Percentiles rank a stretch among this genome's conserved stretches.
These are phyloP conservation scores for Stenchaetothrips biformis DNA, from an alignment of 2,888 invertebrate species.

Conservation along the genomic window DNA sequence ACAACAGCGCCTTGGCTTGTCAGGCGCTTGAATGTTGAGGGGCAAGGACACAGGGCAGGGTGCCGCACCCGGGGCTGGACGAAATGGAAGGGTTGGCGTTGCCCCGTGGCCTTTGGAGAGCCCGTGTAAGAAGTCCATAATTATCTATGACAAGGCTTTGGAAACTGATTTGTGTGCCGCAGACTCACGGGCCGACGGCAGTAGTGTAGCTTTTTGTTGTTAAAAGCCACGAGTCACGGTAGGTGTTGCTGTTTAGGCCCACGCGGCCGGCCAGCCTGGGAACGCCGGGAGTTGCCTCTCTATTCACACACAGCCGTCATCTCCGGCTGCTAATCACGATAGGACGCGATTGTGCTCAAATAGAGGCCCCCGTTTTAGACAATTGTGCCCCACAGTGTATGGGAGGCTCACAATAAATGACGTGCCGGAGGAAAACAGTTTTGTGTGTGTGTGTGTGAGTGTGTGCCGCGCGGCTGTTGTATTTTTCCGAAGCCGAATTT, in stretches of 20 bases:
- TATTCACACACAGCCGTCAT: conserved; percentile 18
- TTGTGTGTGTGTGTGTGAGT: too few relatives aligned
- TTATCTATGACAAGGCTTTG: conserved; percentile 8
- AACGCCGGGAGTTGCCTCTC: not conserved
- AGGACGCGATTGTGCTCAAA: conserved; percentile 12
- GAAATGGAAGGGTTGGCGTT: too few relatives aligned
- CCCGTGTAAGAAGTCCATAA: not conserved
- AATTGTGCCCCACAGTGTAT: not conserved
- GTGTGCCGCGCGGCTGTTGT: too few relatives aligned
- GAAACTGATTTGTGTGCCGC: not conserved
- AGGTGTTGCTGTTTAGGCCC: conserved; percentile 18
- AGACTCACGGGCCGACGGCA: not conserved
- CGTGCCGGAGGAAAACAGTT: not conserved
- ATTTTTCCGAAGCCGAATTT: too few relatives aligned
- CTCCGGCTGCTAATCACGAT: conserved; percentile 8
- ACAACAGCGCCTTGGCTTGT: too few relatives aligned
- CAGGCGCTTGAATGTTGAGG: too few relatives aligned
- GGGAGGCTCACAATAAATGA: not conserved
- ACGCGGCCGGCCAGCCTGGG: not conserved
- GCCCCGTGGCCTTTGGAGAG: too few relatives aligned
- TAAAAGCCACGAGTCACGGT: conserved; percentile 1
- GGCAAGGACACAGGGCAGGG: not conserved
- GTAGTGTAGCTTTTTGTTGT: conserved; percentile 2
- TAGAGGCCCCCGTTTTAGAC: conserved; percentile 14
- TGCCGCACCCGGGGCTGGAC: not conserved